These are phyloP conservation scores for Maconellicoccus hirsutus DNA, from an alignment of 1,140 invertebrate species.

Conservation along the genomic window DNA sequence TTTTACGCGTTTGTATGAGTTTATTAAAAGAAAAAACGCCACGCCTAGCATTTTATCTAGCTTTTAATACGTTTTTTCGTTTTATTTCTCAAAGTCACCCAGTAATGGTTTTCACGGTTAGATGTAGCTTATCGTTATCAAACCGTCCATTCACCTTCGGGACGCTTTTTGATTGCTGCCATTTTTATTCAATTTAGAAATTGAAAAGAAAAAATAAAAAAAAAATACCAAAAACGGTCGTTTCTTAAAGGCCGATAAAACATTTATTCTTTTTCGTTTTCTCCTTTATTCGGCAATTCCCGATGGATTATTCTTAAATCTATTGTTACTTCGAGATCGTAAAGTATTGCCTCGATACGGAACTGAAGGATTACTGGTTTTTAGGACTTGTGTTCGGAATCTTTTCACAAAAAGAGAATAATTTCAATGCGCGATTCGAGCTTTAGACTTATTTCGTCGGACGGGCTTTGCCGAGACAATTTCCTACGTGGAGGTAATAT, in stretches of 20 bases:
- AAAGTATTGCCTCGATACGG: neutral
- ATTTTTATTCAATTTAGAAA: conserved; percentile 10
- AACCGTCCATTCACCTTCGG: neutral
- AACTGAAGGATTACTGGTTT: neutral
- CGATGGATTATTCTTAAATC: conserved; percentile 4
- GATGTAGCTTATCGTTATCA: neutral
- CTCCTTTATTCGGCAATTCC: neutral
- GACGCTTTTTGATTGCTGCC: neutral
- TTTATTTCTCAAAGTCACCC: conserved; percentile 1
- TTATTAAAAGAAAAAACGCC: neutral
- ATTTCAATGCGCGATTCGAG: too few species aligned
- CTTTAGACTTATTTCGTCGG: neutral
- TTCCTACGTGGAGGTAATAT: neutral
- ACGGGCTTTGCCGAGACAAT: neutral
- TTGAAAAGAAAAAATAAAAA: neutral
- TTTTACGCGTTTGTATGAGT: too few species aligned
- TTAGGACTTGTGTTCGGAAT: neutral
- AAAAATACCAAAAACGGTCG: neutral
- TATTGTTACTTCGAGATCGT: neutral
- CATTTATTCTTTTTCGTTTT: neutral
- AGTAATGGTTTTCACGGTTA: neutral
- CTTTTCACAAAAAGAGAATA: too few species aligned
- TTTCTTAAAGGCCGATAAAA: neutral
- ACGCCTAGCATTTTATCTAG: neutral
- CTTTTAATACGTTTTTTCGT: neutral